phyloP scores from a whole-genome alignment of 2,888 invertebrate species.

The Lithophane semibrunnea region DNA sequence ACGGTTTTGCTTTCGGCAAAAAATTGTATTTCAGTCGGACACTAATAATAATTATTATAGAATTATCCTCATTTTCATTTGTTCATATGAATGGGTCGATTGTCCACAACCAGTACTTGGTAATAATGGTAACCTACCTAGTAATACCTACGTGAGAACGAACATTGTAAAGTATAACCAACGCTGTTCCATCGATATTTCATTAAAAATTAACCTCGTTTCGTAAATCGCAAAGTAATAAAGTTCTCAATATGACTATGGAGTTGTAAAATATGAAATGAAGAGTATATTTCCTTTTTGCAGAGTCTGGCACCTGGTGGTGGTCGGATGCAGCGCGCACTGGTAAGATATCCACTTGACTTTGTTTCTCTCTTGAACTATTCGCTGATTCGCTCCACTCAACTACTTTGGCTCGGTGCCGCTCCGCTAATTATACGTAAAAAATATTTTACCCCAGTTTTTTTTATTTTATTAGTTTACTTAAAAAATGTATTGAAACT shows the following conservation, averaged over 20 bases:
- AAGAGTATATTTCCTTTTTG: constrained; percentile 71
- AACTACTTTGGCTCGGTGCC: constrained; percentile 77
- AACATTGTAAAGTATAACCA: constrained; percentile 4
- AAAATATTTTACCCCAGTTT: constrained; percentile 36
- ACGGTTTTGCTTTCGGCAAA: too few relatives aligned
- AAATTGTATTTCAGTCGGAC: too few relatives aligned
- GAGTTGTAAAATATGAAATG: constrained; percentile 50
- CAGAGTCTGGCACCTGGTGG: constrained; percentile 68
- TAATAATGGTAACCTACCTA: not conserved
- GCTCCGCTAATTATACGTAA: constrained; percentile 73
- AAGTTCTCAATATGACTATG: constrained; percentile 35
- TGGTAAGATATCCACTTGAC: constrained; percentile 75
- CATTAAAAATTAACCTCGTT: constrained; percentile 17
- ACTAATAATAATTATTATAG: not conserved
- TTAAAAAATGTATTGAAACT: constrained; percentile 6
- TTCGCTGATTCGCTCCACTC: constrained; percentile 67
- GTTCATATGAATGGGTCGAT: not conserved
- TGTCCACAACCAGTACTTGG: not conserved
- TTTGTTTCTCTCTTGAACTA: constrained; percentile 70
- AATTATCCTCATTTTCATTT: not conserved
- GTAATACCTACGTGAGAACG: not conserved
- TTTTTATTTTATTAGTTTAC: constrained; percentile 20
- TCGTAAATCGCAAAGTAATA: constrained; percentile 16
- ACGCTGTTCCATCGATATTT: constrained; percentile 8
- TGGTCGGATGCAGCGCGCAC: constrained; percentile 71